A percentile compares a stretch with the other conserved stretches of the same genome.
phyloP scores from a whole-genome alignment of 92 coral and sea anemone species.

The Metridium senile region DNA sequence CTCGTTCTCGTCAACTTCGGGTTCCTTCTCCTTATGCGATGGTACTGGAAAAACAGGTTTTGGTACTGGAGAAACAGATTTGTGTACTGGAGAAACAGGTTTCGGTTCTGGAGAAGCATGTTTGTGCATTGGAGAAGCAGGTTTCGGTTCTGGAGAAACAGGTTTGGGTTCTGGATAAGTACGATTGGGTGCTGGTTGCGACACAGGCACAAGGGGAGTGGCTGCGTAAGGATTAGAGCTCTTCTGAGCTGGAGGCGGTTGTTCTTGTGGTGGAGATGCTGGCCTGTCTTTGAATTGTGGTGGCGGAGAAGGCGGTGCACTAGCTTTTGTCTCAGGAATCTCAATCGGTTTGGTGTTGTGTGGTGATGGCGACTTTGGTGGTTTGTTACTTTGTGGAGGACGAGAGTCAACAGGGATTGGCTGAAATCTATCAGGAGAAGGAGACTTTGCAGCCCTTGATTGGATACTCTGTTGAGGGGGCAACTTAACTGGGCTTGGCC shows the following conservation, averaged over 20 bases:
- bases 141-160: no score
- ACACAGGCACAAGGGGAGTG: background rate
- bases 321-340: background rate
- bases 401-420: background rate
- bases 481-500: background rate
- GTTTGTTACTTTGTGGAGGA: background rate
- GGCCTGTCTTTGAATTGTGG: background rate
- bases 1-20: conserved; percentile 11
- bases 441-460: background rate
- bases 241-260: background rate
- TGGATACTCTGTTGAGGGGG: background rate
- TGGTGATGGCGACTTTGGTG: background rate
- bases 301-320: background rate
- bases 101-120: no score
- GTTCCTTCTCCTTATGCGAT: background rate
- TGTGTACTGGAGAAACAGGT: no score
- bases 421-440: background rate
- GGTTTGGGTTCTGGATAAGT: no score
- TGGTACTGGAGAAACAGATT: background rate
- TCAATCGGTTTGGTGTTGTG: background rate
- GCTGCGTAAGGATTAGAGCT: background rate
- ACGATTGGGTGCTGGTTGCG: background rate
- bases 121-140: no score
- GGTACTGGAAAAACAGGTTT: background rate
- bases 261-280: background rate